Percentiles rank a stretch among this genome's conserved stretches.
Evolutionary conservation across 2,888 invertebrate genomes (phyloP).

Genomic region (Athalia cordata): DNA sequence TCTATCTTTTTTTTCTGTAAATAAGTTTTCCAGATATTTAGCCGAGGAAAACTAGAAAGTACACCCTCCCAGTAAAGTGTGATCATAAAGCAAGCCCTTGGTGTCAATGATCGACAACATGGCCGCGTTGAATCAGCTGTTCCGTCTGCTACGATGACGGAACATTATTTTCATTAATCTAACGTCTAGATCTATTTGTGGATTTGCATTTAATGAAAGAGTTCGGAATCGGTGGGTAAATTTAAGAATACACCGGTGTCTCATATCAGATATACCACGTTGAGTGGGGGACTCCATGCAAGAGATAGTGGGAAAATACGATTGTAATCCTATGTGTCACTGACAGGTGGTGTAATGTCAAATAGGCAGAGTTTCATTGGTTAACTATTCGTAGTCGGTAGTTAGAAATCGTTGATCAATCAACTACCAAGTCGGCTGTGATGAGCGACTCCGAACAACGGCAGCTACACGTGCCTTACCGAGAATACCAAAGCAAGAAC

Average conservation of each 20-base stretch:
- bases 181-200: constrained; percentile 6
- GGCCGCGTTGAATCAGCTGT: constrained; percentile 59
- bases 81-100: background rate
- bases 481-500: constrained; percentile 71
- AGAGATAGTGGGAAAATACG: constrained; percentile 3
- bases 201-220: background rate
- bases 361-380: constrained; percentile 53
- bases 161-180: constrained; percentile 58
- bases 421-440: constrained; percentile 60
- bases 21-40: background rate
- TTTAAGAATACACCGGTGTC: background rate
- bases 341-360: constrained; percentile 66
- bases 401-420: constrained; percentile 25
- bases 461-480: constrained; percentile 72
- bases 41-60: too few relatives aligned
- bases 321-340: constrained; percentile 58
- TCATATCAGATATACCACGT: constrained; percentile 42
- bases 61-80: background rate
- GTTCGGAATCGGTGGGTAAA: background rate
- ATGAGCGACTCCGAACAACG: constrained; percentile 73
- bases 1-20: background rate
- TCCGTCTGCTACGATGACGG: constrained; percentile 64
- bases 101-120: constrained; percentile 31
- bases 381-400: constrained; percentile 21
- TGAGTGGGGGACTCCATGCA: background rate